Base-by-base conservation (phyloP, 2,888 invertebrate species). In the Branchellion lobata region DNA sequence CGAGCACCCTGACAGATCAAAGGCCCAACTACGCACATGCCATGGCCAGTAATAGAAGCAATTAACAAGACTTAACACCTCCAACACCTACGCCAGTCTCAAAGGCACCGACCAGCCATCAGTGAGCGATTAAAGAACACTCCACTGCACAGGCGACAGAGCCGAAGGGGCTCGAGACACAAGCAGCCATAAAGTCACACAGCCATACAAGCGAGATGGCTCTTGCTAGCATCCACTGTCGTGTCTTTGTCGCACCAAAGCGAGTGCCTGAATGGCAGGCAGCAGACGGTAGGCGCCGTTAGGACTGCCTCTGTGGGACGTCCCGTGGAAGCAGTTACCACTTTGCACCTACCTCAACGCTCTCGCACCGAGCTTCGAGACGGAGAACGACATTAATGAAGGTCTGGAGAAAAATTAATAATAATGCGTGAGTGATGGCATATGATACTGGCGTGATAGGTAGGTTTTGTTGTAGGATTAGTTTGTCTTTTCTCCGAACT, bases 1-100 rank as follows among this genome's bases (percentile, higher is more conserved):
- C n/a, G n/a, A n/a, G n/a, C n/a, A n/a, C n/a, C n/a, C n/a, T n/a
- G n/a, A n/a, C n/a, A n/a, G n/a, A n/a, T n/a, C n/a, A n/a, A n/a
- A n/a, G n/a, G n/a, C n/a, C n/a, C n/a, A n/a, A n/a, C n/a, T n/a
- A n/a, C n/a, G n/a, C n/a, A n/a, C n/a, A n/a, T n/a, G n/a, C n/a
- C n/a, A n/a, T n/a, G n/a, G n/a, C n/a, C n/a, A n/a, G n/a, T n/a
- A 57, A 57, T n/a, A 8, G n/a, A 57, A 24, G 3, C 24, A 57
- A 57, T 57, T 57, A 57, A 57, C 61, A 57, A 57, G n/a, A 18
- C 3, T 57, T 57, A n/a, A n/a, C n/a, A n/a, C n/a, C n/a, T n/a
- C n/a, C 21, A 57, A 57, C 61, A n/a, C 61, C 61, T 14, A 57
- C 3, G n/a, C 5, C 14, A 57, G 61, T n/a, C 24, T 57, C 61